These are phyloP conservation scores for Etheostoma cragini DNA, from an alignment of 2,113 vertebrate species.

Conservation along the genomic window DNA sequence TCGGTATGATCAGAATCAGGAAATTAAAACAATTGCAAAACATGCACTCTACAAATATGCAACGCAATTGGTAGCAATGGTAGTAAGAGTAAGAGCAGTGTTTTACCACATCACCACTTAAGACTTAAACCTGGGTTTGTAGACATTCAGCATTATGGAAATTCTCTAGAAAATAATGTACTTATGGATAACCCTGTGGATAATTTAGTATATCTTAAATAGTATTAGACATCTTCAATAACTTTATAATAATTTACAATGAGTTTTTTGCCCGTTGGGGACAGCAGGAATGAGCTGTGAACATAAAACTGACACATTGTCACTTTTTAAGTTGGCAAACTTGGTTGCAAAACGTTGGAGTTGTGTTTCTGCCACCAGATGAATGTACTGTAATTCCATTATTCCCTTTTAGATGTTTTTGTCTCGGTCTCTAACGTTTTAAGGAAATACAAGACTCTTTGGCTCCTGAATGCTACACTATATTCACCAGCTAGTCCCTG, in stretches of 20 bases:
- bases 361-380: not conserved
- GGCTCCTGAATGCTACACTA: not conserved
- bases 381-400: not conserved
- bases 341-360: not conserved
- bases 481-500: not conserved
- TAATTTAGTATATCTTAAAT: not conserved
- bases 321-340: not conserved
- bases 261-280: not conserved
- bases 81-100: no score
- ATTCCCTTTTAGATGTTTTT: not conserved
- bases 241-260: no score
- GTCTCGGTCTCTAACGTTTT: not conserved
- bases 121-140: conserved; percentile 2
- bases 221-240: not conserved
- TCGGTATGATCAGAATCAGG: conserved; percentile 50
- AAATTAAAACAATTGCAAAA: not conserved
- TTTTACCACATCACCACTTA: not conserved
- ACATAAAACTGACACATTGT: not conserved
- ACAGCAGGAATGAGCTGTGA: not conserved
- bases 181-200: not conserved
- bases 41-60: not conserved
- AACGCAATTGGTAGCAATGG: no score
- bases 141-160: conserved; percentile 5
- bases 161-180: not conserved
- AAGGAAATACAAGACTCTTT: not conserved